Evolutionary conservation across 2,113 vertebrate species (phyloP), one percentile per base, ranked within the genome.

Genomic region (Orthonyx spaldingii): DNA sequence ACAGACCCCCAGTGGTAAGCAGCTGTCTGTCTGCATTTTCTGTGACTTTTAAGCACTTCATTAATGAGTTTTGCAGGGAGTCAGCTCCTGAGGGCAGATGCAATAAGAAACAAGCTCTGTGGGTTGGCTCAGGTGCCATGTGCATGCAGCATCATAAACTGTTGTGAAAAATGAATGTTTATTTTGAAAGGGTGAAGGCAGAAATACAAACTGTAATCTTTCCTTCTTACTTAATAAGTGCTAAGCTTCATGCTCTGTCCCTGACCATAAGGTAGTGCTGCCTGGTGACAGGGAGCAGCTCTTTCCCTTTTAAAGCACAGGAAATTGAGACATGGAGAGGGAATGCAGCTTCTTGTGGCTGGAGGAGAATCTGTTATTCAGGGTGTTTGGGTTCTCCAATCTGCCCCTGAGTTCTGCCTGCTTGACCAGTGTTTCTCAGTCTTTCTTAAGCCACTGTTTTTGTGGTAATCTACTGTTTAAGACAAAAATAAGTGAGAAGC

Each of bases 21-120:
- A 94, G 91, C 91, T 96, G 91, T 94, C 91, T 87, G 70, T 90
- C 95, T 94, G 78, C 55, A 74, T 95, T 87, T 91, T 66, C 60
- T 80, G 37, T 91, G 72, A 81, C 78, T 96, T 89, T 23, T 70
- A 90, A 96, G 60, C 33, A 72, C 84, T 87, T 87, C 16, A 60
- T 91, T 95, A 93, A 85, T 90, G 91, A 87, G 75, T 92, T 96
- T 87, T 95, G 56, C 22, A 83, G 63, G 60, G 68, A 91, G 12
- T 55, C 24, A 35, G 50, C 52, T 95, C 71, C 88, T 59, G 49
- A 89, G 71, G 83, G 90, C 87, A 88, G 79, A 65, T 72, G 79
- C 74, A 83, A 3, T 85, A 74, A 77, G 94, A 90, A 88, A 42
- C 13, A 41, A 77, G 28, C 52, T 95, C 52, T 55, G 30, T 83